These are phyloP conservation scores for Hypselothyrea guttata DNA, from an alignment of 2,888 invertebrate species.

Conservation along the genomic window DNA sequence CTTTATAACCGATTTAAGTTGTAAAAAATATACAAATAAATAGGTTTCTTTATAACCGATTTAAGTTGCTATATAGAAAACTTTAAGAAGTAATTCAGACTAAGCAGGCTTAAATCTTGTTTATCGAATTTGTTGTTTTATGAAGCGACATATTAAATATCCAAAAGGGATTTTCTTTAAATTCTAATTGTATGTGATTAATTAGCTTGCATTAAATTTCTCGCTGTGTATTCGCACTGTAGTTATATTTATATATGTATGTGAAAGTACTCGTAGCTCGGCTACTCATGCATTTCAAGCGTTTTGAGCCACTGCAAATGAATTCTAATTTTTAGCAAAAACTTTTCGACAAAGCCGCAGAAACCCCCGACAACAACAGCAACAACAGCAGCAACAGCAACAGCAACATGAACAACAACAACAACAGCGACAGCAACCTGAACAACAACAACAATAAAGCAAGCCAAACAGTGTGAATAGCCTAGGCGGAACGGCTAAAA, in stretches of 20 bases:
- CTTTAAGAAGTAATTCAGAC: no score
- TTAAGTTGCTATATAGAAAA: no score
- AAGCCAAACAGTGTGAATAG: constrained; percentile 25
- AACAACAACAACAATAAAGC: no score
- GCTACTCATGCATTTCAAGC: constrained; percentile 34
- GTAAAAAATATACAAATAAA: no score
- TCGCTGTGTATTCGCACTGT: no score
- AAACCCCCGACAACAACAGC: not conserved
- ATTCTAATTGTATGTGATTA: not conserved
- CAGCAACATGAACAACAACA: not conserved
- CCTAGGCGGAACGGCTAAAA: constrained; percentile 3
- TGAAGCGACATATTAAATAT: no score
- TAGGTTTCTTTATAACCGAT: no score
- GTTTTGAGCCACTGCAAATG: constrained; percentile 62
- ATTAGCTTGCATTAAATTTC: no score
- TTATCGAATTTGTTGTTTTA: no score
- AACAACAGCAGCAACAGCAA: constrained; percentile 7
- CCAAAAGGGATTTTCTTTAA: no score
- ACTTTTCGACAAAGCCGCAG: constrained; percentile 43
- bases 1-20: no score
- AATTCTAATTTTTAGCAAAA: constrained; percentile 70
- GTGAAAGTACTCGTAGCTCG: constrained; percentile 8
- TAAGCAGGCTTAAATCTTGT: no score
- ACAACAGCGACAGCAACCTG: not conserved
- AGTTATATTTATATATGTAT: not conserved